Conservation (phyloP, 2,888 invertebrate genomes). For the Andricus quercusramuli region DNA sequence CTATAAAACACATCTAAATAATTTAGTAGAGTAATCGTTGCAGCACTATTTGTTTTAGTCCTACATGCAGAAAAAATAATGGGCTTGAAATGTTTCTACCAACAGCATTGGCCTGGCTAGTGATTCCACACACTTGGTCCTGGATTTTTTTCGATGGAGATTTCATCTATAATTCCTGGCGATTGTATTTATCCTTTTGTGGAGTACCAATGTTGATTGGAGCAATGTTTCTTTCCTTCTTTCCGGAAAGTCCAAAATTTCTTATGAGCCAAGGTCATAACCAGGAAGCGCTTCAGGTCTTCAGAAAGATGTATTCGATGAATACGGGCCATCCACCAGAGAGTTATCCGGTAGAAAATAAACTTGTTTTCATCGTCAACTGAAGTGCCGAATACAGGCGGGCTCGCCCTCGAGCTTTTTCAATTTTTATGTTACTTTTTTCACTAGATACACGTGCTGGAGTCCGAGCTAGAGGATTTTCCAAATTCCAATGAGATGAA, state of each 20-base stretch:
- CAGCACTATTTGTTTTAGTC: background rate
- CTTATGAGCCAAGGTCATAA: slow-evolving; percentile 85
- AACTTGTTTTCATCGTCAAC: slow-evolving; percentile 11
- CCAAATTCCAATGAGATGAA: background rate
- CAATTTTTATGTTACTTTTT: slow-evolving; percentile 32
- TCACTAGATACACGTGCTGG: slow-evolving; percentile 47
- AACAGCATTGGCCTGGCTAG: slow-evolving; percentile 85
- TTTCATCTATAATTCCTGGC: slow-evolving; percentile 79
- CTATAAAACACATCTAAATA: background rate
- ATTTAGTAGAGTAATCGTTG: slow-evolving; percentile 6
- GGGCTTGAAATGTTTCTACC: slow-evolving; percentile 12
- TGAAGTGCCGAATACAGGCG: background rate
- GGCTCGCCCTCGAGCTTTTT: slow-evolving; percentile 13
- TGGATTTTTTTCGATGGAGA: slow-evolving; percentile 47
- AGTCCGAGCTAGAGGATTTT: slow-evolving; percentile 41
- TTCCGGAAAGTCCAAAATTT: slow-evolving; percentile 91
- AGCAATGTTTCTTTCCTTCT: slow-evolving; percentile 81
- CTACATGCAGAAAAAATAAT: background rate
- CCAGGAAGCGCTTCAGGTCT: slow-evolving; percentile 83
- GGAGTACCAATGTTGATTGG: slow-evolving; percentile 85
- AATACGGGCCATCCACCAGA: slow-evolving; percentile 84
- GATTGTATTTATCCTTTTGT: slow-evolving; percentile 77
- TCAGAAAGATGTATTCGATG: slow-evolving; percentile 83
- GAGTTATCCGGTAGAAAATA: slow-evolving; percentile 82
- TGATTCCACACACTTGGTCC: slow-evolving; percentile 82